These are phyloP conservation scores for Meloe dianella DNA, from an alignment of 2,888 invertebrate genomes.

Conservation along the genomic window DNA sequence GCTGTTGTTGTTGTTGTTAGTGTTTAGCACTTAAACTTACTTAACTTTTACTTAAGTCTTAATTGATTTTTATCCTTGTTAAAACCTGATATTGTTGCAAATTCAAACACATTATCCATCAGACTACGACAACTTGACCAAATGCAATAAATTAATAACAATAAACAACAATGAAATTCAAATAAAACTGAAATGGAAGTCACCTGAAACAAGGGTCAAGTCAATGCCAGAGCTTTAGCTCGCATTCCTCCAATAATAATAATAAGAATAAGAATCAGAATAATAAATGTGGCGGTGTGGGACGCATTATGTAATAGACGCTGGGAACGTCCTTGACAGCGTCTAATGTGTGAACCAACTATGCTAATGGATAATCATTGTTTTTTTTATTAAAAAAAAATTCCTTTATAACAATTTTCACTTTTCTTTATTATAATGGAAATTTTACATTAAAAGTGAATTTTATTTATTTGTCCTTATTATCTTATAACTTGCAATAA, in stretches of 20 bases:
- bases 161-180: conserved; percentile 4
- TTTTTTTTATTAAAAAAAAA: conserved; percentile 37
- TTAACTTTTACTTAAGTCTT: not conserved
- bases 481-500: no score
- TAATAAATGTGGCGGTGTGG: conserved; percentile 40
- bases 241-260: conserved; percentile 36
- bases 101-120: not conserved
- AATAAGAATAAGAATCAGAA: not conserved
- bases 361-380: conserved; percentile 46
- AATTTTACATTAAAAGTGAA: not conserved
- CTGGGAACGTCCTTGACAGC: conserved; percentile 52
- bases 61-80: not conserved
- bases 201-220: conserved; percentile 42
- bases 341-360: conserved; percentile 51
- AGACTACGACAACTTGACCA: not conserved
- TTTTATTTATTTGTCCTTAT: no score
- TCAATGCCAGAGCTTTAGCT: conserved; percentile 45
- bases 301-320: conserved; percentile 48
- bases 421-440: conserved; percentile 26
- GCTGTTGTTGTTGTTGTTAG: not conserved
- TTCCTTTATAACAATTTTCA: conserved; percentile 29
- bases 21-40: not conserved
- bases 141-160: not conserved
- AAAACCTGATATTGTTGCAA: not conserved
- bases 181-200: conserved; percentile 15